phyloP scores from a whole-genome alignment of 2,888 invertebrate species.

The Parasteatoda lunata region DNA sequence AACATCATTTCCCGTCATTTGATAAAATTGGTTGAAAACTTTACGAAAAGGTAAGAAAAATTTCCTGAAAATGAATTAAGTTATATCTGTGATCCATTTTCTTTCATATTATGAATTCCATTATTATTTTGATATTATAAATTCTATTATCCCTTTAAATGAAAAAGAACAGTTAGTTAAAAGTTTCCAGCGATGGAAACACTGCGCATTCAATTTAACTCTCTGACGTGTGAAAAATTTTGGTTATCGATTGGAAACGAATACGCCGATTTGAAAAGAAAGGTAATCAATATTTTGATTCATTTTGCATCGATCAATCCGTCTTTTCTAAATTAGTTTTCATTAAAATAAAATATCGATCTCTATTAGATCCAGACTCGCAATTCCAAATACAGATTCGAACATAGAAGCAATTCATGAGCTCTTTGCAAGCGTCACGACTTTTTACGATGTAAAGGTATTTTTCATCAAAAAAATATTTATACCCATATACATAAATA shows the following conservation, averaged over 20 bases:
- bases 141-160: not conserved
- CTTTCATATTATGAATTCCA: not conserved
- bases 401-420: conserved; percentile 40
- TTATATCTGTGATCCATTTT: not conserved
- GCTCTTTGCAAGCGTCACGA: conserved; percentile 14
- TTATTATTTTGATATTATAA: not conserved
- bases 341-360: conserved; percentile 33
- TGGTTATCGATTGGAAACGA: conserved; percentile 48
- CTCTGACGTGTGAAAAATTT: conserved; percentile 39
- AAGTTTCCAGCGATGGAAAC: not conserved
- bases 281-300: conserved; percentile 38
- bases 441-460: conserved; percentile 10
- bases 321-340: conserved; percentile 22
- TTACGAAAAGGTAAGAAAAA: not conserved
- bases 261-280: conserved; percentile 31
- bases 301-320: conserved; percentile 29
- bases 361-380: conserved; percentile 29
- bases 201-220: conserved; percentile 11
- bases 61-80: not conserved
- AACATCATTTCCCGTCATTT: not conserved
- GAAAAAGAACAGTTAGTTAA: not conserved
- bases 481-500: too few species aligned
- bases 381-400: conserved; percentile 35
- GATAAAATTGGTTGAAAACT: not conserved
- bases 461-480: too few species aligned